A percentile compares a stretch with the other conserved stretches of the same genome.
These are phyloP conservation scores for Calyptommatus sinebrachiatus DNA, from an alignment of 2,113 vertebrate species.

Conservation along the genomic window DNA sequence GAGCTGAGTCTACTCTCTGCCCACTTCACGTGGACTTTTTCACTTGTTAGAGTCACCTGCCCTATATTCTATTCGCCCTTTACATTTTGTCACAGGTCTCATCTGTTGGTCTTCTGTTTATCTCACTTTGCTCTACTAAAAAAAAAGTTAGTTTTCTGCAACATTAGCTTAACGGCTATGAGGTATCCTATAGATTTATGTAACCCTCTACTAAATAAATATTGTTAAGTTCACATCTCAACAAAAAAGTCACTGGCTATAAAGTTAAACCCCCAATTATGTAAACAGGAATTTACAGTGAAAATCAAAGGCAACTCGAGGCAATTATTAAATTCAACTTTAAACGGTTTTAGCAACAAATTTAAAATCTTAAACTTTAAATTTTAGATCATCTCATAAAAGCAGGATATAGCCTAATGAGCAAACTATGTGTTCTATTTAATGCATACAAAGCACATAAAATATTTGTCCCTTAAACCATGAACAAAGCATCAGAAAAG, in stretches of 20 bases:
- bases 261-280: background rate
- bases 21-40: background rate
- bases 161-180: background rate
- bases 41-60: background rate
- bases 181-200: background rate
- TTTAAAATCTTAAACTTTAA: no score
- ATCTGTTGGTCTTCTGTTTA: background rate
- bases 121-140: background rate
- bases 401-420: background rate
- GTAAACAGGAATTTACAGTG: background rate
- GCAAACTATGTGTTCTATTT: background rate
- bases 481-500: constrained; percentile 42
- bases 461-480: background rate
- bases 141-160: no score
- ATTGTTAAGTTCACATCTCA: background rate
- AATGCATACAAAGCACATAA: background rate
- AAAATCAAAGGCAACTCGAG: background rate
- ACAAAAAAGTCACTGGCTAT: background rate
- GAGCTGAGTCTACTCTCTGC: background rate
- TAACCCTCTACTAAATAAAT: background rate
- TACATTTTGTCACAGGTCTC: background rate
- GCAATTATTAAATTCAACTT: no score
- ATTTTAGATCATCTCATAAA: background rate
- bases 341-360: background rate
- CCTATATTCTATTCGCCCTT: background rate